Evolutionary conservation across 2,888 invertebrate species (phyloP).

Genomic region (Herminia tarsipennalis): DNA sequence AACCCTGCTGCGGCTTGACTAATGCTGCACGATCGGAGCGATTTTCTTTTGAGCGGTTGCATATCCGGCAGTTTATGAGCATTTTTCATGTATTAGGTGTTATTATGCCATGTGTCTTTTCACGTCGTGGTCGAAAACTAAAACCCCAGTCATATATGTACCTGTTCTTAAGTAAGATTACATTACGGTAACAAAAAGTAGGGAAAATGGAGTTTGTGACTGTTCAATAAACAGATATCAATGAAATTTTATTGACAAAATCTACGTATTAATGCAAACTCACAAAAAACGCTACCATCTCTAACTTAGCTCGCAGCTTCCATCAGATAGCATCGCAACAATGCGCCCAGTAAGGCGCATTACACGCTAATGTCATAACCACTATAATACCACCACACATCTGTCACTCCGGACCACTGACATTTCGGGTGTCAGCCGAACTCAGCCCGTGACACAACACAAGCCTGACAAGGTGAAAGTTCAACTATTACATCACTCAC

Average conservation of each 20-base stretch:
- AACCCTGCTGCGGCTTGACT: constrained; percentile 17
- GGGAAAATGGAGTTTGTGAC: too few relatives aligned
- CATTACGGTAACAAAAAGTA: too few relatives aligned
- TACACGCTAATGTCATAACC: constrained; percentile 4
- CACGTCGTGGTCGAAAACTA: too few relatives aligned
- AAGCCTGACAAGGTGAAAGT: neutral
- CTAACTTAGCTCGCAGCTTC: neutral
- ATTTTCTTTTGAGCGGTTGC: too few relatives aligned
- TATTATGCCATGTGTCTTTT: too few relatives aligned
- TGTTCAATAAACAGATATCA: too few relatives aligned
- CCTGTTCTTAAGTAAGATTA: too few relatives aligned
- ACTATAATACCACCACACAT: constrained; percentile 2
- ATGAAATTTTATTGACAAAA: too few relatives aligned
- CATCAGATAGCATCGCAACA: neutral
- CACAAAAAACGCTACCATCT: neutral
- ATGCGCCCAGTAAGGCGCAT: constrained; percentile 8
- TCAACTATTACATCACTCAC: neutral
- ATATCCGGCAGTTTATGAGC: too few relatives aligned
- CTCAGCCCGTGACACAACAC: neutral
- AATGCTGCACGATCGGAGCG: constrained; percentile 3
- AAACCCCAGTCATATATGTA: too few relatives aligned
- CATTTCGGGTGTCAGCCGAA: neutral
- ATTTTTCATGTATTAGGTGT: too few relatives aligned
- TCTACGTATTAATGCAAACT: too few relatives aligned
- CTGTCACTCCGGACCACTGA: constrained; percentile 4